phyloP scores from a whole-genome alignment of 2,888 invertebrate genomes.

The Tridacna crocea region DNA sequence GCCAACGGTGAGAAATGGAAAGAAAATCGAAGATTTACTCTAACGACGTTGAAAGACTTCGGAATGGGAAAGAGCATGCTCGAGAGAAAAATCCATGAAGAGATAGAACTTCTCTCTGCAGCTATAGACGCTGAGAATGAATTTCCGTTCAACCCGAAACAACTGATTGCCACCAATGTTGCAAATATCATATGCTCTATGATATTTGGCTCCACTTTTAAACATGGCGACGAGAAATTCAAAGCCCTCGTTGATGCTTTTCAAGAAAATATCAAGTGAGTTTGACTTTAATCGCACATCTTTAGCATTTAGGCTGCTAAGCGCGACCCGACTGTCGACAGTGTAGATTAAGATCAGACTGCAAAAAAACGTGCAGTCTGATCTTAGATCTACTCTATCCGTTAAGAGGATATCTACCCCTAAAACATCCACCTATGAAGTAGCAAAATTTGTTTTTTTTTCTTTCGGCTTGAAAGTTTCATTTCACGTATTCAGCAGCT shows the following conservation, averaged over 20 bases:
- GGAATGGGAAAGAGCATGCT: conserved; percentile 58
- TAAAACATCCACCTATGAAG: too few species aligned
- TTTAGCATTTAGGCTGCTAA: too few species aligned
- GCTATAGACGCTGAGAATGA: conserved; percentile 35
- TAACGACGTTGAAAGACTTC: conserved; percentile 58
- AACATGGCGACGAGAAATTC: conserved; percentile 53
- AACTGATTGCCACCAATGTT: conserved; percentile 26
- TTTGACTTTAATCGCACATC: not conserved
- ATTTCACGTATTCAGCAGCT: too few species aligned
- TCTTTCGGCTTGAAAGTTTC: too few species aligned
- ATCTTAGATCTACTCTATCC: too few species aligned
- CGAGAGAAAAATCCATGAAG: conserved; percentile 55
- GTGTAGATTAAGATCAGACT: too few species aligned
- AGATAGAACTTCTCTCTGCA: conserved; percentile 31
- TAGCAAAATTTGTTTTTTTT: too few species aligned
- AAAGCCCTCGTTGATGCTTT: conserved; percentile 34
- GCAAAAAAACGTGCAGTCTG: too few species aligned
- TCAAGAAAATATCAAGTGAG: conserved; percentile 40
- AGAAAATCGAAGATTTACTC: conserved; percentile 58
- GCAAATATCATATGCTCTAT: conserved; percentile 50
- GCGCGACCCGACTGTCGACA: too few species aligned
- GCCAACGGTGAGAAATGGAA: conserved; percentile 52
- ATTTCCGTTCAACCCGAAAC: conserved; percentile 45
- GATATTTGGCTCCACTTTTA: conserved; percentile 50
- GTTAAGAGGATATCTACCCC: too few species aligned